A percentile compares a stretch with the other conserved stretches of the same genome.
phyloP scores from a whole-genome alignment of 2,888 invertebrate species.

The Blomia tropicalis region DNA sequence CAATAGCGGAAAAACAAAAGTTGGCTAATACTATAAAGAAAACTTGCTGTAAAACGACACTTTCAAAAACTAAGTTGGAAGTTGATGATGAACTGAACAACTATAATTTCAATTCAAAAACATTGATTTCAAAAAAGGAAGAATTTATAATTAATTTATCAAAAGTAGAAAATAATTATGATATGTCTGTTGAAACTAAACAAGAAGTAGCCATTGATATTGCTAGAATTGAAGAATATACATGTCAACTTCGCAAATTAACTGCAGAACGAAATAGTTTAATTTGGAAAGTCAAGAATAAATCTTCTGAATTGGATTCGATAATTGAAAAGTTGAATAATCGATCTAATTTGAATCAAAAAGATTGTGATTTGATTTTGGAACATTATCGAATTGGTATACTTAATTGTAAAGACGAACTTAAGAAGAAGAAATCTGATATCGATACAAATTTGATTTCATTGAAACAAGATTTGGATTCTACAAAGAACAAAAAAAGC shows the following conservation, averaged over 20 bases:
- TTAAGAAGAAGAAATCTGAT: background rate
- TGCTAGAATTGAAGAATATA: background rate
- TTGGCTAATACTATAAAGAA: constrained; percentile 42
- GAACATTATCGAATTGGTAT: background rate
- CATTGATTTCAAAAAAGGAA: background rate
- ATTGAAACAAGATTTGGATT: background rate
- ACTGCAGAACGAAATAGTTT: background rate
- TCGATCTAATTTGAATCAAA: background rate
- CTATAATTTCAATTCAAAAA: constrained; percentile 23
- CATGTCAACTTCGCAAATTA: background rate
- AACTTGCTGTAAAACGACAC: constrained; percentile 42
- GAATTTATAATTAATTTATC: background rate
- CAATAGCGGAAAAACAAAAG: constrained; percentile 30
- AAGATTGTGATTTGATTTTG: background rate
- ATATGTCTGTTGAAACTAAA: background rate
- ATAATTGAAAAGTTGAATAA: background rate
- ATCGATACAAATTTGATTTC: background rate
- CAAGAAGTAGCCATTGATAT: background rate
- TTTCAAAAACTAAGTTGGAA: constrained; percentile 42
- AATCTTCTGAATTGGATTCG: background rate
- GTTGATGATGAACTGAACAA: constrained; percentile 42
- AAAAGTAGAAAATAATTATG: background rate
- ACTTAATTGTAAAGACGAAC: background rate
- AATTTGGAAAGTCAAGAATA: background rate
- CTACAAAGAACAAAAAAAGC: background rate